Evolutionary conservation across 2,888 invertebrate species (phyloP), one percentile per base, ranked within the genome.

Genomic region (Allophyes oxyacanthae): DNA sequence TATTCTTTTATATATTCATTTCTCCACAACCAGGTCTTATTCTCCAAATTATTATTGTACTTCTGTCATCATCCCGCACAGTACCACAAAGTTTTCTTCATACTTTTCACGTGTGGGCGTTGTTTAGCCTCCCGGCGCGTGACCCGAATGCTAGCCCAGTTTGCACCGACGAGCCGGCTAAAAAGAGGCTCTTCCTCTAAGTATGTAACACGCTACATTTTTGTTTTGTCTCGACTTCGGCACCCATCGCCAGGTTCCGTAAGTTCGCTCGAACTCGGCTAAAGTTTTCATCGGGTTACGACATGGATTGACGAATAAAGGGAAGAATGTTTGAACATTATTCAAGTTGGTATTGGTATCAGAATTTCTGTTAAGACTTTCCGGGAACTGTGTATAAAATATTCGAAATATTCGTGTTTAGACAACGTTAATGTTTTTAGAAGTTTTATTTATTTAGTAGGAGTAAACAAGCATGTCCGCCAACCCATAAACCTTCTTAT

Each of bases 81-180:
- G 41, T 45, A 5, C 4, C 9, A 33, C 43, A 10, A 55, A 68
- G 11, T 60, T 67, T 56, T 67, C 59, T 63, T 62, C 28, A 63
- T 58, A 75, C 75, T 75, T 64, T 67, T 54, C 64, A 62, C 64
- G 70, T 60, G 61, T 67, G 59, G 55, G 52, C 64, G 70, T 72
- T 76, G 75, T 79, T 79, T 76, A 70, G 67, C 54, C 43, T 28
- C 28, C 55, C 13, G 32, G 49, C 44, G 68, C 79, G 79, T 72
- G 79, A 79, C 66, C 55, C 38, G 76, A 76, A 79, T 79, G 43
- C 36, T 32, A 32, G 26, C 56, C 26, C 43, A 54, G 43, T 53
- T 43, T 50, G 38, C 43, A 14, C 32, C 62, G 49, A 34, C 51
- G 40, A 61, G 40, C 14, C 13, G 11, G 34, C 51, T 61, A 50